Evolutionary conservation across 2,797 vertebrate species (phyloP).

Genomic region (Karalla daura): DNA sequence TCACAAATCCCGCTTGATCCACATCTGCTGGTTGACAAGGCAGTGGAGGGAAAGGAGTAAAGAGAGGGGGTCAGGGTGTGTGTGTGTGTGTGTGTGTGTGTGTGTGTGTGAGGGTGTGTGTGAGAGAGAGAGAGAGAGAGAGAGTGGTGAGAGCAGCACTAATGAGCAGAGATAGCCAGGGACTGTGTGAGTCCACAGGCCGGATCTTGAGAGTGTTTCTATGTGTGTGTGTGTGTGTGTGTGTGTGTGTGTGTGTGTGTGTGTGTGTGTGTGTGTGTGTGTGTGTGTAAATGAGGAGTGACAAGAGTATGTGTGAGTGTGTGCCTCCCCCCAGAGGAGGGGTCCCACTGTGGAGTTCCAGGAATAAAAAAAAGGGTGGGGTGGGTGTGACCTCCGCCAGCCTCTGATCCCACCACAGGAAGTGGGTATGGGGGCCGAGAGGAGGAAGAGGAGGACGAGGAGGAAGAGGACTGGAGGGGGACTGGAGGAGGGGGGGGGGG

Average conservation of each 20-base stretch:
- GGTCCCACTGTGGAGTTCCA: constrained; percentile 77
- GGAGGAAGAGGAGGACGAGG: constrained; percentile 6
- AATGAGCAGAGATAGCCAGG: constrained; percentile 47
- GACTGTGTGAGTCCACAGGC: constrained; percentile 16
- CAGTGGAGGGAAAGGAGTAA: constrained; percentile 29
- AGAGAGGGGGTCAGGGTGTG: constrained; percentile 17
- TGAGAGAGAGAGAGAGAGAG: too few species aligned
- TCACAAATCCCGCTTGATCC: constrained; percentile 63
- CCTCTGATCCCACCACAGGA: constrained; percentile 78
- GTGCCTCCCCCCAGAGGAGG: constrained; percentile 33
- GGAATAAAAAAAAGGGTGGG: constrained; percentile 81
- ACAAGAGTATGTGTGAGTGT: constrained; percentile 42
- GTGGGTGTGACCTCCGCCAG: constrained; percentile 81
- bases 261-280: constrained; percentile 42
- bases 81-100: constrained; percentile 33
- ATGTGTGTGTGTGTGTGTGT: constrained; percentile 42
- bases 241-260: constrained; percentile 34
- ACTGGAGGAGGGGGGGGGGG: background rate
- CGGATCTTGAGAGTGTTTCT: too few species aligned
- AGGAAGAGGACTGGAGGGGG: background rate
- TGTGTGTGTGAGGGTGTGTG: constrained; percentile 17
- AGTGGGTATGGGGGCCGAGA: constrained; percentile 63
- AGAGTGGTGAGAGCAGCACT: constrained; percentile 40
- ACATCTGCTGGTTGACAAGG: constrained; percentile 58
- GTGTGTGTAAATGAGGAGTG: constrained; percentile 45